These are phyloP conservation scores for Lutjanus erythropterus DNA, from an alignment of 2,113 vertebrate genomes.

Conservation along the genomic window DNA sequence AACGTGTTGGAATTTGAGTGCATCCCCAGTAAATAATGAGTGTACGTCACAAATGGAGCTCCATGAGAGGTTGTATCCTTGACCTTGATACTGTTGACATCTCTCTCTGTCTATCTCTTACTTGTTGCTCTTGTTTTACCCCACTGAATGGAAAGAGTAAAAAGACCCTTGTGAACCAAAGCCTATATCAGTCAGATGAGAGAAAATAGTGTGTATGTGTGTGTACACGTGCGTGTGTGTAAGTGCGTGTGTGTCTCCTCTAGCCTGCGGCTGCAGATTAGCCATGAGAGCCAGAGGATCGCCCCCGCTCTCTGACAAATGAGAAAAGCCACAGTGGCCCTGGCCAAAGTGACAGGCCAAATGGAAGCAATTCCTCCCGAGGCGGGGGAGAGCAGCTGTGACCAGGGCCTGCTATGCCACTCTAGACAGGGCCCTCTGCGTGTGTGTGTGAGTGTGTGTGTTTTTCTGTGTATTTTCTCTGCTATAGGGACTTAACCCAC, in stretches of 20 bases:
- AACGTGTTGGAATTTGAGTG: no score
- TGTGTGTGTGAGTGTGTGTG: slow-evolving; percentile 28
- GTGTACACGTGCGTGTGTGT: slow-evolving; percentile 26
- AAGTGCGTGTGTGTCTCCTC: slow-evolving; percentile 38
- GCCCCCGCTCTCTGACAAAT: slow-evolving; percentile 82
- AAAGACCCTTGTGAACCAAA: slow-evolving; percentile 71
- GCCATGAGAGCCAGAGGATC: slow-evolving; percentile 82
- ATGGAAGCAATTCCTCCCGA: slow-evolving; percentile 90
- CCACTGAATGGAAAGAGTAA: slow-evolving; percentile 56
- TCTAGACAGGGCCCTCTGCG: slow-evolving; percentile 62
- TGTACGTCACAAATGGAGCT: slow-evolving; percentile 16
- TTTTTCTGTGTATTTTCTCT: slow-evolving; percentile 17
- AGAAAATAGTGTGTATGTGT: slow-evolving; percentile 31
- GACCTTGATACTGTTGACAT: slow-evolving; percentile 55
- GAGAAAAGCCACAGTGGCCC: slow-evolving; percentile 86
- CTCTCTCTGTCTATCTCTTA: slow-evolving; percentile 31
- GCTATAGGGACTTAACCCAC: slow-evolving; percentile 65
- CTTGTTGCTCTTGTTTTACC: slow-evolving; percentile 40
- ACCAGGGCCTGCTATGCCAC: slow-evolving; percentile 81
- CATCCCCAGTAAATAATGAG: slow-evolving; percentile 31
- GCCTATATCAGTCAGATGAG: slow-evolving; percentile 61
- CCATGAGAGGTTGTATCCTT: slow-evolving; percentile 17
- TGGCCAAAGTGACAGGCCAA: slow-evolving; percentile 85
- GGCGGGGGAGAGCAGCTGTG: slow-evolving; percentile 87
- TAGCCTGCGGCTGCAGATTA: slow-evolving; percentile 79